These are phyloP conservation scores for Phocoena sinus DNA, from an alignment of 2,113 vertebrate species.

Conservation along the genomic window DNA sequence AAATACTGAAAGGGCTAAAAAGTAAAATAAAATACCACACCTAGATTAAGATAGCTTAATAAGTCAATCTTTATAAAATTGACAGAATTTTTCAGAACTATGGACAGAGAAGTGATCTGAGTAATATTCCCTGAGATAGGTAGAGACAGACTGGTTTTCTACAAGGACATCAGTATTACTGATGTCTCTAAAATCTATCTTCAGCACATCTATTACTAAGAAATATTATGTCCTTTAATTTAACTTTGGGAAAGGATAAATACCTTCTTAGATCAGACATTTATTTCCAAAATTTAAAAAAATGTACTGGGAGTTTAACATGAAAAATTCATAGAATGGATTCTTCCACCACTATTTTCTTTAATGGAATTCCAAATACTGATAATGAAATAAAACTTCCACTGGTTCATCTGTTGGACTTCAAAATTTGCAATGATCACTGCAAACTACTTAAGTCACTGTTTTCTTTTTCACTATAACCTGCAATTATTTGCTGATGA, in stretches of 20 bases:
- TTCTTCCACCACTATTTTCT: neutral
- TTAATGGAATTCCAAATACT: slow-evolving; percentile 3
- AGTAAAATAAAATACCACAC: slow-evolving; percentile 9
- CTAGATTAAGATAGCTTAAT: neutral
- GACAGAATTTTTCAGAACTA: slow-evolving; percentile 13
- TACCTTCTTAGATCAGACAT: neutral
- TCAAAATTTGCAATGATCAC: neutral
- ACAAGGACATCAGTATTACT: slow-evolving; percentile 26
- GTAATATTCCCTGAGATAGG: neutral
- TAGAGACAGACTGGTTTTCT: neutral
- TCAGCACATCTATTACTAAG: neutral
- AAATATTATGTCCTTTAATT: neutral
- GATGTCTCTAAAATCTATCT: neutral
- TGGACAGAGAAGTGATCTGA: neutral
- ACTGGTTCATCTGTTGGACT: neutral
- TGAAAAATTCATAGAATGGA: slow-evolving; percentile 25
- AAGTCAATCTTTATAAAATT: neutral
- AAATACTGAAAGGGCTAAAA: slow-evolving; percentile 3
- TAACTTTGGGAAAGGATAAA: neutral
- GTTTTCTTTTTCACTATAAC: neutral
- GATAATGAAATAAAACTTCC: neutral
- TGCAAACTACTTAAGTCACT: neutral
- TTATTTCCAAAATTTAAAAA: neutral
- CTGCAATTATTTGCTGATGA: neutral
- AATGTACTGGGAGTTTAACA: neutral